phyloP scores from a whole-genome alignment of 2,113 vertebrate species.

The Actinemys pallida region DNA sequence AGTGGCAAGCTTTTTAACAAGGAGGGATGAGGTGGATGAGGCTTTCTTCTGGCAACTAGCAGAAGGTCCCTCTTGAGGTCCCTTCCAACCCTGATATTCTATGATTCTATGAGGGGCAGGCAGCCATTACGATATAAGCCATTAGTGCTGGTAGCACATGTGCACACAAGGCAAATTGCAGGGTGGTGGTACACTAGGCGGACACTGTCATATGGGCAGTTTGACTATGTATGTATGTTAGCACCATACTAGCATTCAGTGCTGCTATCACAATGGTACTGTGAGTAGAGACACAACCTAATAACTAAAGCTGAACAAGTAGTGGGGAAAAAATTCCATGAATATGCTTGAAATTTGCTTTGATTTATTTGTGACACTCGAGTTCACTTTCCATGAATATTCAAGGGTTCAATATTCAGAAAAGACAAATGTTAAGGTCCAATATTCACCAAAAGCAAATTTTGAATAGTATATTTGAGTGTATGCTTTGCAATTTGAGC shows the following conservation, averaged over 20 bases:
- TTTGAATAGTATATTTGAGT: background rate
- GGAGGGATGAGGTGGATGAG: background rate
- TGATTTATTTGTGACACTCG: rapidly evolving
- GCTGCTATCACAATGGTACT: background rate
- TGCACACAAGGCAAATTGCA: background rate
- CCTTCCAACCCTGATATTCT: no score
- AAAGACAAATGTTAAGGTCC: background rate
- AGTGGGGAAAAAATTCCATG: background rate
- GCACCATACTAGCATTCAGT: background rate
- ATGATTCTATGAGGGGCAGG: no score
- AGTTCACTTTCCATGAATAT: background rate
- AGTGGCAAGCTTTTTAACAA: background rate
- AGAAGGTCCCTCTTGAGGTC: no score
- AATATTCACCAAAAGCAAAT: background rate
- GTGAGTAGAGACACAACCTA: background rate
- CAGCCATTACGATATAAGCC: background rate
- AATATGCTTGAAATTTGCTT: background rate
- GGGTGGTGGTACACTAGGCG: background rate
- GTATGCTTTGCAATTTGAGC: background rate
- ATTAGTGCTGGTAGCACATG: background rate
- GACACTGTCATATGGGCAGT: background rate
- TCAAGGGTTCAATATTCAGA: background rate
- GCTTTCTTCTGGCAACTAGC: no score
- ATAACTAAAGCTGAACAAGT: background rate
- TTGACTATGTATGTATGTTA: background rate